These are phyloP conservation scores for Gonioctena quinquepunctata DNA, from an alignment of 1,140 invertebrate species.

Conservation along the genomic window DNA sequence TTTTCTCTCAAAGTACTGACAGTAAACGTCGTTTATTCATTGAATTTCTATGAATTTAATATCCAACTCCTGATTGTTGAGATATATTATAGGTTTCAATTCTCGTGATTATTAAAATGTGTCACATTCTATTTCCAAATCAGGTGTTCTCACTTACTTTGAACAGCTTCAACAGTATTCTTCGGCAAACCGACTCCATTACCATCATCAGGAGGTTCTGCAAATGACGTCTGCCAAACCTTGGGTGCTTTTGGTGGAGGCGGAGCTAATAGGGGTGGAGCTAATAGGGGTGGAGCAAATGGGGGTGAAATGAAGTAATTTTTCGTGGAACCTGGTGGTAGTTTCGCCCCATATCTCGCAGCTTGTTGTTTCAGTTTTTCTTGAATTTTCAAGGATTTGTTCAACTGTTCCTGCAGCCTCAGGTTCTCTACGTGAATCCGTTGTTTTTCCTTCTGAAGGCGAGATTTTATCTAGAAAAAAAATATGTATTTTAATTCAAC, in stretches of 20 bases:
- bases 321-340: not conserved
- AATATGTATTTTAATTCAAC: too few relatives aligned
- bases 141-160: conserved; percentile 8
- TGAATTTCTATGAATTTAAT: too few relatives aligned
- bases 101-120: too few relatives aligned
- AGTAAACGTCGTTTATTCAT: too few relatives aligned
- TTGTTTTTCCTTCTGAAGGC: conserved; percentile 50
- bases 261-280: not conserved
- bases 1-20: too few relatives aligned
- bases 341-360: not conserved
- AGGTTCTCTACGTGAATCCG: conserved; percentile 51
- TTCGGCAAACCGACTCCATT: not conserved
- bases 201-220: not conserved
- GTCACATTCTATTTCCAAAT: too few relatives aligned
- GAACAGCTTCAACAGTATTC: not conserved
- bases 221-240: not conserved
- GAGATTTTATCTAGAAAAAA: conserved; percentile 50
- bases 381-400: conserved; percentile 47
- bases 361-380: conserved; percentile 51
- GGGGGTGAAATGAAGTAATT: not conserved
- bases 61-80: too few relatives aligned
- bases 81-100: too few relatives aligned
- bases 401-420: conserved; percentile 51
- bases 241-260: not conserved
- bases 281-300: not conserved